Conservation (phyloP, 1,140 invertebrate genomes). For the Dendrolimus kikuchii region DNA sequence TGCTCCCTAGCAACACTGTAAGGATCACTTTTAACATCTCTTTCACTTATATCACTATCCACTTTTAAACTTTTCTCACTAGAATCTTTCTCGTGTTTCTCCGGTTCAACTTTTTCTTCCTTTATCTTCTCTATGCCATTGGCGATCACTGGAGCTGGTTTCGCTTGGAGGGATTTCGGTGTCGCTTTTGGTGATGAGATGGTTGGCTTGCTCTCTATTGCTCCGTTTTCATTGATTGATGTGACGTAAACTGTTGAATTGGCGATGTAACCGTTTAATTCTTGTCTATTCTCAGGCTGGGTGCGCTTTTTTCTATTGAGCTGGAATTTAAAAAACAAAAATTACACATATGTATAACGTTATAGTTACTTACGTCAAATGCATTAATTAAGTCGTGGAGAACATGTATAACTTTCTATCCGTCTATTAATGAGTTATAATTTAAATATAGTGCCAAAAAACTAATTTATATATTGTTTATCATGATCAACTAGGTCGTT, state of each 20-base stretch:
- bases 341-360: neutral
- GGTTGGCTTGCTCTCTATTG: slow-evolving; percentile 72
- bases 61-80: slow-evolving; percentile 56
- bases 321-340: slow-evolving; percentile 61
- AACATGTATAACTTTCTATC: no score
- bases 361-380: neutral
- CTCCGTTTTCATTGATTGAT: slow-evolving; percentile 78
- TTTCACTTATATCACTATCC: slow-evolving; percentile 46
- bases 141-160: slow-evolving; percentile 53
- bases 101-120: slow-evolving; percentile 42
- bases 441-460: no score
- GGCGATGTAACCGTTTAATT: slow-evolving; percentile 82
- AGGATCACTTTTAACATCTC: slow-evolving; percentile 37
- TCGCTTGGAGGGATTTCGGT: slow-evolving; percentile 49
- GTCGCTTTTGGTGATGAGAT: slow-evolving; percentile 62
- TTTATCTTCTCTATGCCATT: slow-evolving; percentile 50
- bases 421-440: no score
- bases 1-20: slow-evolving; percentile 57
- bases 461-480: no score
- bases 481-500: no score
- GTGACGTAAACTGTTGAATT: slow-evolving; percentile 86
- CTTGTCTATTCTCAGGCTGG: slow-evolving; percentile 71
- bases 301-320: slow-evolving; percentile 76
- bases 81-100: slow-evolving; percentile 55
- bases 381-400: no score